Conservation (phyloP, 2,797 vertebrate species). For the Eptatretus atami region DNA sequence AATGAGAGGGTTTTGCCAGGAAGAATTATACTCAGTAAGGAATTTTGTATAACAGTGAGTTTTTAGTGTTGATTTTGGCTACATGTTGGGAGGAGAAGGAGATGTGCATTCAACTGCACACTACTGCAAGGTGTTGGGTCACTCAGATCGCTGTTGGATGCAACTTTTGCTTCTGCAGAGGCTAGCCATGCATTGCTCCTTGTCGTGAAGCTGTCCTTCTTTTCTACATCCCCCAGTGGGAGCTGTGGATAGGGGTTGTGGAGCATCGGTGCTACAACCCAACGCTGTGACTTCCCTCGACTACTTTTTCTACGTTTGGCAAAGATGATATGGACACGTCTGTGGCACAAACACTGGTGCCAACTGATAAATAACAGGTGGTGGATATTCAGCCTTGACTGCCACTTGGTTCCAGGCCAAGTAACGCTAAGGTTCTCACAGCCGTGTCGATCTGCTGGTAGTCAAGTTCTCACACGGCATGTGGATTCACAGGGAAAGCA, state of each 20-base stretch:
- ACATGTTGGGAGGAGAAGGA: constrained; percentile 22
- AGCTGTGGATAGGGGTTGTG: constrained; percentile 82
- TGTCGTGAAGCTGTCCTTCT: constrained; percentile 20
- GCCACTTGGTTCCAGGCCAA: no score
- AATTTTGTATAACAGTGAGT: no score
- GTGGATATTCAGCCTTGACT: no score
- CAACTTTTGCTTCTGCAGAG: constrained; percentile 64
- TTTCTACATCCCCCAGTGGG: constrained; percentile 12
- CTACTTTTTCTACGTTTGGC: constrained; percentile 96
- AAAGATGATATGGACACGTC: constrained; percentile 52
- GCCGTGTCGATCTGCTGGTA: no score
- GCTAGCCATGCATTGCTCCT: constrained; percentile 38
- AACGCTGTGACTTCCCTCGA: constrained; percentile 17
- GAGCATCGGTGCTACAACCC: constrained; percentile 33
- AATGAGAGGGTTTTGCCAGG: no score
- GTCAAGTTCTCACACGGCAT: no score
- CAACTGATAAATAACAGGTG: not conserved
- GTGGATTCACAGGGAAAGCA: no score
- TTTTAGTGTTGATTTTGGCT: no score
- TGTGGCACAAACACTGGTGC: not conserved
- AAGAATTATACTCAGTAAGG: no score
- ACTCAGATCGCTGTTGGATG: constrained; percentile 99
- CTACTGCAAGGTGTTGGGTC: constrained; percentile 96
- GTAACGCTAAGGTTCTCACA: no score
- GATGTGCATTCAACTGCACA: constrained; percentile 98